phyloP scores from a whole-genome alignment of 2,797 vertebrate species.

The Vipera latastei region DNA sequence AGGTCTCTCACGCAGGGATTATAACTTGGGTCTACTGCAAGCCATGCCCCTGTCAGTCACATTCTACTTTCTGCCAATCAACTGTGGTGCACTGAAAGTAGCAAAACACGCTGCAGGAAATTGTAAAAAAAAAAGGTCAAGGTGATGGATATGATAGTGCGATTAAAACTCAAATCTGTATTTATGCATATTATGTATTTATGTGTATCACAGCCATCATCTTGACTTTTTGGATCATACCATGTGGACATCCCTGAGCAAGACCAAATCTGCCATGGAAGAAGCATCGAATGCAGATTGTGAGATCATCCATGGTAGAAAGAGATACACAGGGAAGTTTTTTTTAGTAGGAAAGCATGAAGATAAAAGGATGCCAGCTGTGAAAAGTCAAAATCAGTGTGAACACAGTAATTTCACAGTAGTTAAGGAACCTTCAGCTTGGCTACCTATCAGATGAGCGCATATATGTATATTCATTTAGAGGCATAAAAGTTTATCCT shows the following conservation, averaged over 20 bases:
- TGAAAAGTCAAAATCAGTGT: background rate
- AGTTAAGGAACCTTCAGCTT: background rate
- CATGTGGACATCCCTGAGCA: background rate
- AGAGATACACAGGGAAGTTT: background rate
- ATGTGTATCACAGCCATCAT: background rate
- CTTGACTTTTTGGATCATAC: background rate
- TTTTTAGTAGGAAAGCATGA: background rate
- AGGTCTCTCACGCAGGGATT: background rate
- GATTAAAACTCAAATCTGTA: background rate
- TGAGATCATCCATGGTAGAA: background rate
- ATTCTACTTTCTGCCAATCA: background rate
- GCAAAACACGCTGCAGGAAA: background rate
- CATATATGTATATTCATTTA: background rate
- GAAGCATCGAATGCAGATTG: background rate
- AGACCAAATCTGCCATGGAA: background rate
- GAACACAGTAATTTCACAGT: background rate
- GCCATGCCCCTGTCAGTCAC: background rate
- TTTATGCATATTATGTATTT: background rate
- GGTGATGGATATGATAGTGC: background rate
- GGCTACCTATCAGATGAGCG: background rate
- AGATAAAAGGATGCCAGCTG: background rate
- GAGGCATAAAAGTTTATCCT: background rate
- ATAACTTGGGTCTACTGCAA: background rate
- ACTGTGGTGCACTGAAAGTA: background rate
- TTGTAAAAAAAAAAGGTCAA: background rate